Evolutionary conservation across 2,888 invertebrate genomes (phyloP).

Genomic region (Ditylenchus weischeri): DNA sequence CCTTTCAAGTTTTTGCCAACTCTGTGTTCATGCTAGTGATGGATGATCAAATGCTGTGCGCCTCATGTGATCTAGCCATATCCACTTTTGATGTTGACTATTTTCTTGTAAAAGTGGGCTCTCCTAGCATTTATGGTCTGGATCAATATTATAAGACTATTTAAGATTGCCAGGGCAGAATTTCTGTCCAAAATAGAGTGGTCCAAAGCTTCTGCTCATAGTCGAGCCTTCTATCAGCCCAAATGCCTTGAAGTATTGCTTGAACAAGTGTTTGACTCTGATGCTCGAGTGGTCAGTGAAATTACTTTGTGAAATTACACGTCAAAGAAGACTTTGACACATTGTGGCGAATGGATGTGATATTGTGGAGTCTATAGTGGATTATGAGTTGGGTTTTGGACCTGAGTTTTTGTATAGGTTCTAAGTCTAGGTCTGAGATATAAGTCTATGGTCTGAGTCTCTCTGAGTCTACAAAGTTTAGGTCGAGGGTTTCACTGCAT

Average conservation of each 20-base stretch:
- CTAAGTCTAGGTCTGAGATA: no score
- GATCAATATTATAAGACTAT: no score
- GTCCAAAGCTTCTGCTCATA: conserved; percentile 16
- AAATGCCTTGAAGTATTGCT: conserved; percentile 21
- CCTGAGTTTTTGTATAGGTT: no score
- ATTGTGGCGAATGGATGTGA: no score
- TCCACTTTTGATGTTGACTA: conserved; percentile 26
- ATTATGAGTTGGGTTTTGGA: no score
- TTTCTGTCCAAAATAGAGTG: conserved; percentile 35
- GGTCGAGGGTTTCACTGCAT: no score
- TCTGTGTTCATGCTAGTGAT: conserved; percentile 19
- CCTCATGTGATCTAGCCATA: conserved; percentile 29
- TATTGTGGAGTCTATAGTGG: no score
- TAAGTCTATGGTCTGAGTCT: no score
- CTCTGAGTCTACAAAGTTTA: no score
- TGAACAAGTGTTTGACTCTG: conserved; percentile 29
- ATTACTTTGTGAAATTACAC: no score
- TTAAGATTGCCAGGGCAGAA: conserved; percentile 34
- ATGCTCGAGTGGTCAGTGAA: conserved; percentile 18
- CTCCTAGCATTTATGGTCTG: neutral
- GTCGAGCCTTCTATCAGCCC: conserved; percentile 19
- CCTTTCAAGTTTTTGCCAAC: conserved; percentile 27
- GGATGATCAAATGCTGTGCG: conserved; percentile 22
- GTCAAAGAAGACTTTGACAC: no score
- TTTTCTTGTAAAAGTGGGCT: conserved; percentile 31